These are phyloP conservation scores for Pelosia muscerda DNA, from an alignment of 2,888 invertebrate genomes.

Conservation along the genomic window DNA sequence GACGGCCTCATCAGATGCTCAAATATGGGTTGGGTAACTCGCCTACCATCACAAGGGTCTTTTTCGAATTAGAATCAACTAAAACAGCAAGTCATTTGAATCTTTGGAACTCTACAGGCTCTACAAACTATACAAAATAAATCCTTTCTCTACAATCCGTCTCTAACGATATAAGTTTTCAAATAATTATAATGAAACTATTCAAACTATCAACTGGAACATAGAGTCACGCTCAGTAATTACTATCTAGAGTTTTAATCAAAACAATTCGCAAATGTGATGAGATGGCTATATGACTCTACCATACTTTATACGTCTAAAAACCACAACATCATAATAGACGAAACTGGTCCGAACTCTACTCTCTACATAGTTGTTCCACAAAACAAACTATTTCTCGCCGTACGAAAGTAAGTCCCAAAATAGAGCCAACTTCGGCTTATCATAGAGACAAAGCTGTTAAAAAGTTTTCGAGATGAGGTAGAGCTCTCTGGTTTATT, in stretches of 20 bases:
- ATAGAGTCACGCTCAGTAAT: conserved; percentile 22
- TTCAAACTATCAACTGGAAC: conserved; percentile 3
- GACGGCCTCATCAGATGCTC: no score
- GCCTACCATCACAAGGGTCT: no score
- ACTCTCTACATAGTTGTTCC: conserved; percentile 39
- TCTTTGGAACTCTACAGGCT: background rate
- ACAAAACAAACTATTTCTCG: conserved; percentile 45
- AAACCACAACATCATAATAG: conserved; percentile 24
- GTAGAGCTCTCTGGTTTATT: conserved; percentile 44
- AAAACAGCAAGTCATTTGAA: no score
- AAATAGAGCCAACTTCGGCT: conserved; percentile 43
- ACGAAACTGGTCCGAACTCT: conserved; percentile 20
- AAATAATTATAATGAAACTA: conserved; percentile 11
- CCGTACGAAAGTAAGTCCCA: conserved; percentile 25
- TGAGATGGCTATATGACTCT: conserved; percentile 21
- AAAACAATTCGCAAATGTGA: conserved; percentile 39
- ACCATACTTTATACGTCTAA: conserved; percentile 13
- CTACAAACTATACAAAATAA: background rate
- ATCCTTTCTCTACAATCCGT: background rate
- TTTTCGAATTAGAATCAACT: no score
- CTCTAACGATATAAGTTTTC: conserved; percentile 5
- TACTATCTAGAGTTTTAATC: conserved; percentile 47
- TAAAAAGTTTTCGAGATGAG: conserved; percentile 36
- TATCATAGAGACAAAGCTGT: conserved; percentile 37
- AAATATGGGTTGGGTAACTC: no score